Evolutionary conservation across 2,113 vertebrate species (phyloP).

Genomic region (Clarias macrocephalus): DNA sequence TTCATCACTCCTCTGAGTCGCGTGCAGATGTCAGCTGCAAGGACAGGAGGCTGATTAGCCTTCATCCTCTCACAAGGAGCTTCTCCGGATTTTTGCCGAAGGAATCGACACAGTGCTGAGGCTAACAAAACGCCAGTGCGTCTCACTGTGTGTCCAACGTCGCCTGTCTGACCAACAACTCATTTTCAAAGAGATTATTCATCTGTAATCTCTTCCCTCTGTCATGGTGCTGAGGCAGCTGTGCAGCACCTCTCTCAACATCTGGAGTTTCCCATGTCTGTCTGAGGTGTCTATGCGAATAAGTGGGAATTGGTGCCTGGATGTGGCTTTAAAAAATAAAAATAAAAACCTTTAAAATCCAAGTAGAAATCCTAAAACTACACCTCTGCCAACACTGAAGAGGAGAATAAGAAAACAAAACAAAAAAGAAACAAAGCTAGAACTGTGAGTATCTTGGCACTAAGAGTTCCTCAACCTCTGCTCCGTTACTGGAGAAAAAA

Average conservation of each 20-base stretch:
- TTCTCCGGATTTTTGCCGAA: conserved; percentile 3
- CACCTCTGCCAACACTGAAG: neutral
- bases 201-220: neutral
- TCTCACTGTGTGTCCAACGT: neutral
- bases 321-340: too few relatives aligned
- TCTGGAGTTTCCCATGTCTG: neutral
- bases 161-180: neutral
- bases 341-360: too few relatives aligned
- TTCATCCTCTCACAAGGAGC: conserved; percentile 19
- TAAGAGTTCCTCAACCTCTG: neutral
- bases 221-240: neutral
- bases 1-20: conserved; percentile 17
- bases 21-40: conserved; percentile 21
- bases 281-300: too few relatives aligned
- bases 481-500: neutral
- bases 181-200: neutral
- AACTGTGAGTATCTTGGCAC: neutral
- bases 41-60: conserved; percentile 25
- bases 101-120: neutral
- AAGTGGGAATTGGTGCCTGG: too few relatives aligned
- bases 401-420: neutral
- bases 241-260: neutral
- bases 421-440: neutral
- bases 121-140: neutral
- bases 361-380: too few relatives aligned